Base-by-base conservation (phyloP, 2,113 vertebrate genomes). In the Lepisosteus oculatus region DNA sequence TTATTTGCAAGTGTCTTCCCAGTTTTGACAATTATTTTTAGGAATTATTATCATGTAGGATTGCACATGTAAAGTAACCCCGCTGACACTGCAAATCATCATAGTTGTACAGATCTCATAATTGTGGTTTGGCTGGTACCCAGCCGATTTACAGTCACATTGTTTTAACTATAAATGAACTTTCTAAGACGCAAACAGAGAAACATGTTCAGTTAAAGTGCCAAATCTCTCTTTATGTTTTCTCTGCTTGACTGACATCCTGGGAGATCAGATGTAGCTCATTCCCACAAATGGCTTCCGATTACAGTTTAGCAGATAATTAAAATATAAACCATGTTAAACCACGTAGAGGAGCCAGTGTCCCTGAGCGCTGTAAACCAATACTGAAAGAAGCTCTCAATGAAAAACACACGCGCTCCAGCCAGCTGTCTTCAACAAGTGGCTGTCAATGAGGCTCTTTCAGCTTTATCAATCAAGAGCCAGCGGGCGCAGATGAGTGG, bases 271-370 rank as follows among this genome's bases (percentile, higher is more conserved):
- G 0, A 9, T 17, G 43, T 51, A 44, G 66, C 68, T 80, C 61
- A 79, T 89, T 90, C 88, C 85, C 85, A 87, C 85, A 76, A 80
- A 71, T 78, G 76, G 77, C 85, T 84, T 76, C 79, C 78, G 72
- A 82, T 76, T 79, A 72, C 86, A 89, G 85, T 92, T 92, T 92
- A 91, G 85, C 91, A 71, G 89, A 90, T 91, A 91, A 91, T 92
- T 90, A 91, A 92, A 90, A 84, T 85, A 74, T 88, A 88, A 90
- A 85, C 81, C 69, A 59, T 85, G 78, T 83, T 86, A 82, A 89
- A 85, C 81, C 85, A 61, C 80, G 87, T 86, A 88, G 88, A 85
- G 86, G 75, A 74, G 54, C 78, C 76, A 76, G 61, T 78, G 59
- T 81, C 81, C 80, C 83, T 76, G 77, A 84, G 84, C 84, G 74